Evolutionary conservation across 2,113 vertebrate species (phyloP).

Genomic region (Chlamydotis undulata): DNA sequence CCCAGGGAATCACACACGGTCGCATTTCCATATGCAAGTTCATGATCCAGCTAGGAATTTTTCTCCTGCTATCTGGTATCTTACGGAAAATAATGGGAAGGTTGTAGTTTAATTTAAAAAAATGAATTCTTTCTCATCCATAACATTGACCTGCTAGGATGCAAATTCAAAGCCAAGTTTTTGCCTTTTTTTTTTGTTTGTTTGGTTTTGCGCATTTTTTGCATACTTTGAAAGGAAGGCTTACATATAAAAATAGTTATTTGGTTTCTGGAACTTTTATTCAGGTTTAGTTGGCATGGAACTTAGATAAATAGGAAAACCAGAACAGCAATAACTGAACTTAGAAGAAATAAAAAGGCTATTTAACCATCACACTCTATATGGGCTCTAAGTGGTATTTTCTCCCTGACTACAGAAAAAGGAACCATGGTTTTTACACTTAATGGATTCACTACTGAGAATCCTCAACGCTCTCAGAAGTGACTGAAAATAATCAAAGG

Average conservation of each 20-base stretch:
- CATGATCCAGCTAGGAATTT: background rate
- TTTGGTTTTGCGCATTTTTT: background rate
- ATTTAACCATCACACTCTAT: background rate
- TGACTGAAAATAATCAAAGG: background rate
- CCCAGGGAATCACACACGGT: background rate
- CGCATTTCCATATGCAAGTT: background rate
- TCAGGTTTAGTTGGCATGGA: background rate
- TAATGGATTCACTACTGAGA: background rate
- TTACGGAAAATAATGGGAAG: background rate
- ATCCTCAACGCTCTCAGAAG: background rate
- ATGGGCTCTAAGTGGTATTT: background rate
- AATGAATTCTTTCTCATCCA: background rate
- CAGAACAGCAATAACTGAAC: background rate
- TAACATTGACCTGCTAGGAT: background rate
- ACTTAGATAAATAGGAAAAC: conserved; percentile 18
- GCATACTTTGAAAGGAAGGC: background rate
- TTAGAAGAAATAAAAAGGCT: background rate
- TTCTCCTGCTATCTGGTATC: background rate
- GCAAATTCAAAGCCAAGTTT: background rate
- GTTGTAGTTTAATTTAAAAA: background rate
- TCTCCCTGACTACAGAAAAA: background rate
- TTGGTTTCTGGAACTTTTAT: background rate
- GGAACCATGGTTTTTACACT: background rate
- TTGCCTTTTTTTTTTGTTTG: background rate
- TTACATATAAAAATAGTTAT: background rate